A percentile compares a stretch with the other conserved stretches of the same genome.
These are phyloP conservation scores for Scomber japonicus DNA, from an alignment of 2,113 vertebrate genomes.

Conservation along the genomic window DNA sequence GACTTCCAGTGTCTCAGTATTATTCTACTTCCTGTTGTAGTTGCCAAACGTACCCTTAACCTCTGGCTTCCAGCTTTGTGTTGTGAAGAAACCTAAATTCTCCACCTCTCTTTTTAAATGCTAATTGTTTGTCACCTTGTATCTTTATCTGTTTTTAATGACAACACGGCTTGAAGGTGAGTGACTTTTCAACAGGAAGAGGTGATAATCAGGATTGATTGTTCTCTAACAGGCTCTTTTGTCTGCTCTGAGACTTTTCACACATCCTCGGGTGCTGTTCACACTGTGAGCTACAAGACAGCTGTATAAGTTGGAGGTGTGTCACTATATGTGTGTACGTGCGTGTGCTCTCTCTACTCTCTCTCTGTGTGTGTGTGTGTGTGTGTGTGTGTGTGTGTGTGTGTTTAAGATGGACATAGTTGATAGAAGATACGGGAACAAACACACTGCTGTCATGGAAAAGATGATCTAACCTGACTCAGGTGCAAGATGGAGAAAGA, in stretches of 20 bases:
- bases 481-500: slow-evolving; percentile 1
- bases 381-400: slow-evolving; percentile 1
- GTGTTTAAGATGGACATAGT: neutral
- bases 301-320: slow-evolving; percentile 15
- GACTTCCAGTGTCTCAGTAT: too few species aligned
- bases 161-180: slow-evolving; percentile 50
- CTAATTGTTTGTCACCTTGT: slow-evolving; percentile 37
- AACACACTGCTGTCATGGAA: neutral
- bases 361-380: slow-evolving; percentile 15
- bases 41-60: too few species aligned
- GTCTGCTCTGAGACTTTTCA: slow-evolving; percentile 65
- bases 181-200: slow-evolving; percentile 61
- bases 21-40: too few species aligned
- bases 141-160: slow-evolving; percentile 56
- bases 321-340: slow-evolving; percentile 6
- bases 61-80: too few species aligned
- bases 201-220: slow-evolving; percentile 59
- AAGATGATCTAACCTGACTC: slow-evolving; percentile 3
- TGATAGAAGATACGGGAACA: slow-evolving; percentile 22
- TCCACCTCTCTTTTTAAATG: slow-evolving; percentile 50
- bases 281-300: slow-evolving; percentile 32
- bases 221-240: slow-evolving; percentile 63
- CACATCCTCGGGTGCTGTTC: slow-evolving; percentile 38
- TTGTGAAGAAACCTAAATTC: neutral
- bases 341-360: neutral